A percentile compares a stretch with the other conserved stretches of the same genome.
These are phyloP conservation scores for Hydropotes inermis DNA, from an alignment of 2,113 vertebrate species.

Conservation along the genomic window DNA sequence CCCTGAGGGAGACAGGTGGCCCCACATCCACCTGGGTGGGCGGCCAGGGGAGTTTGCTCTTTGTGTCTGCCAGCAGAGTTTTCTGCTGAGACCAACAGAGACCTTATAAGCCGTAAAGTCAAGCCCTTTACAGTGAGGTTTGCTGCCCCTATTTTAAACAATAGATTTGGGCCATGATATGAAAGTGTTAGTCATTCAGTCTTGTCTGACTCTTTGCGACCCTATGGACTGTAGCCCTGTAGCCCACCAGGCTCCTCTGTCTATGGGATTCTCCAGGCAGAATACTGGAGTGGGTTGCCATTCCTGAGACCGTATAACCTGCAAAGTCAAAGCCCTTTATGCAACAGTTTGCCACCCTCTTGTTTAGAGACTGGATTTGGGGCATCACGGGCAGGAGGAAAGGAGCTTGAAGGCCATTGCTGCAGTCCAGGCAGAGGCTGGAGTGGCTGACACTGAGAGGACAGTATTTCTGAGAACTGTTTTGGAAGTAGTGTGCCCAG, in stretches of 20 bases:
- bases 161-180: neutral
- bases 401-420: neutral
- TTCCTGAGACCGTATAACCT: neutral
- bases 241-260: neutral
- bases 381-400: accelerated
- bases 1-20: accelerated
- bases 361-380: neutral
- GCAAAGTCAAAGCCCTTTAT: neutral
- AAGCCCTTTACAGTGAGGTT: neutral
- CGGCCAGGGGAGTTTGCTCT: neutral
- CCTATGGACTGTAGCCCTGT: neutral
- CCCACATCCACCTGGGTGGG: accelerated
- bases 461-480: neutral
- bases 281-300: neutral
- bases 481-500: neutral
- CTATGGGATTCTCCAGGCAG: neutral
- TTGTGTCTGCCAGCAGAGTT: neutral
- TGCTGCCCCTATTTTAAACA: accelerated
- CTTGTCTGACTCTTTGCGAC: neutral
- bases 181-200: neutral
- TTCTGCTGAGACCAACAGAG: neutral
- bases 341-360: neutral
- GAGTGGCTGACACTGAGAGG: neutral
- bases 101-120: neutral
- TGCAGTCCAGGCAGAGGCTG: neutral